Evolutionary conservation across 2,113 vertebrate genomes (phyloP).

Genomic region (Euleptes europaea): DNA sequence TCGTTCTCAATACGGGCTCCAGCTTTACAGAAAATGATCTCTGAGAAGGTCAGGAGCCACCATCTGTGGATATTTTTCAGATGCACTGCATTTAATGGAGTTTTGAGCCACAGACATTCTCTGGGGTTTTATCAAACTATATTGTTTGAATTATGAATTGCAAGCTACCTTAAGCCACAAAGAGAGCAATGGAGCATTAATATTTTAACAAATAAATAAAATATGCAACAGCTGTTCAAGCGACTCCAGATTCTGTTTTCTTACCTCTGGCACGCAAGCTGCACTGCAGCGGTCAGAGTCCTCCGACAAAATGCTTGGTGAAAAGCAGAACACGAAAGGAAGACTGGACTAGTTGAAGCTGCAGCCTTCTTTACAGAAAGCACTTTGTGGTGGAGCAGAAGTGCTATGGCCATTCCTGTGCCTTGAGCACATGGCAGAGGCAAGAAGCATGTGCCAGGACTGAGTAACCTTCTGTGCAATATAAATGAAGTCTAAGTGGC

Average conservation of each 20-base stretch:
- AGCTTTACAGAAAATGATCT: too few species aligned
- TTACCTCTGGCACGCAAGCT: background rate
- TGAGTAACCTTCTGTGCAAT: background rate
- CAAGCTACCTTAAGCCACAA: too few species aligned
- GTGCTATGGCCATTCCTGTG: background rate
- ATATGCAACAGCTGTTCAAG: background rate
- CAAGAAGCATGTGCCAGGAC: background rate
- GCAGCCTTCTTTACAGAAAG: background rate
- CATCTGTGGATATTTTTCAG: too few species aligned
- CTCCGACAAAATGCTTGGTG: background rate
- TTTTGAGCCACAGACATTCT: too few species aligned
- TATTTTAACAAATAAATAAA: too few species aligned
- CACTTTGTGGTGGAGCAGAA: background rate
- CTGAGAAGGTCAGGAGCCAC: too few species aligned
- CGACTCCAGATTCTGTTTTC: background rate
- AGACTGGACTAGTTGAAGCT: background rate
- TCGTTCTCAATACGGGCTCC: too few species aligned
- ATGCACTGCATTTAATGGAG: too few species aligned
- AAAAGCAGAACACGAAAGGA: background rate
- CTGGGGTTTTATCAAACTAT: too few species aligned
- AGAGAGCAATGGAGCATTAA: too few species aligned
- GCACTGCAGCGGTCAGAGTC: background rate
- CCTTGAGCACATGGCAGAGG: too few species aligned
- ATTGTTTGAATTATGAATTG: too few species aligned
- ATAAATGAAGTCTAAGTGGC: background rate